Conservation (phyloP, 2,113 vertebrate species). For the Apodemus sylvaticus region DNA sequence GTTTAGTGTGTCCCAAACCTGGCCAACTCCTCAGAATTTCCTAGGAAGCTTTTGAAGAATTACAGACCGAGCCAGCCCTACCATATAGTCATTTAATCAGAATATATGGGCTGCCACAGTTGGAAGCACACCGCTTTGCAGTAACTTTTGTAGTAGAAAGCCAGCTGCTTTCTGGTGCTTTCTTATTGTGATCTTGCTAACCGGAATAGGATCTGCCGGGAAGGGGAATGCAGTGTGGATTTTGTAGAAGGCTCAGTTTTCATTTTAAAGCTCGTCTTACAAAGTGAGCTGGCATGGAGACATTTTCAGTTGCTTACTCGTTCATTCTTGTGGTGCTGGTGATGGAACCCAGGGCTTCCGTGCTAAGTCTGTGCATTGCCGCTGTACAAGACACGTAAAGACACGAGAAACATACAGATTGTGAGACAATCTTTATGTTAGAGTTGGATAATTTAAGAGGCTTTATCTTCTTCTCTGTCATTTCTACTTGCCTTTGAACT, state of each 20-base stretch:
- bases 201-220: conserved; percentile 5
- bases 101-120: background rate
- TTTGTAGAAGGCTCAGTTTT: conserved; percentile 20
- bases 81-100: background rate
- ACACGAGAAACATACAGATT: no score
- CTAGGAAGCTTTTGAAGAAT: background rate
- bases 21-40: background rate
- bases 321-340: background rate
- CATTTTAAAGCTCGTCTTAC: background rate
- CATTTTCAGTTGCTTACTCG: background rate
- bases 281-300: background rate
- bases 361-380: background rate
- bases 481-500: conserved; percentile 16
- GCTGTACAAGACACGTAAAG: background rate
- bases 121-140: background rate
- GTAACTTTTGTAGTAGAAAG: background rate
- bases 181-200: conserved; percentile 24
- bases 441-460: background rate
- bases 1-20: background rate
- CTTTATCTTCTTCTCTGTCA: background rate
- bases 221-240: background rate
- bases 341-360: background rate
- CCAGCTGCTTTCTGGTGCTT: background rate
- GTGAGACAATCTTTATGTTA: background rate
- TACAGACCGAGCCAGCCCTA: background rate